A percentile compares a stretch with the other conserved stretches of the same genome.
Evolutionary conservation across 2,797 vertebrate genomes (phyloP).

Genomic region (Enteromius afrohamiltoni): DNA sequence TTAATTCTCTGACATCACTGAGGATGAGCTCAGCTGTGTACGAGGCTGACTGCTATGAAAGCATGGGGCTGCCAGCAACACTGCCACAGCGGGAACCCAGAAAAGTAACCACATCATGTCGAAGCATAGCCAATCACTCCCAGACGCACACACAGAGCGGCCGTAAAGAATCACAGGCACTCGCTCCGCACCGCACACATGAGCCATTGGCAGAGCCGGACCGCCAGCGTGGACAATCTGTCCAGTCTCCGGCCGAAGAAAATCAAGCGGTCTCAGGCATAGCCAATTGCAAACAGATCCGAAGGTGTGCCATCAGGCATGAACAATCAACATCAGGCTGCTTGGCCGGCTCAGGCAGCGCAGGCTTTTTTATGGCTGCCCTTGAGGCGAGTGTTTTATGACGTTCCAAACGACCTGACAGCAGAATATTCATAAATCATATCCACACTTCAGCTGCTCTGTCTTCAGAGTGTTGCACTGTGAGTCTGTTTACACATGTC

Average conservation of each 20-base stretch:
- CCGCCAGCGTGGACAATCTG: slow-evolving; percentile 48
- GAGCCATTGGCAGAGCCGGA: slow-evolving; percentile 51
- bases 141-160: slow-evolving; percentile 41
- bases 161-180: slow-evolving; percentile 45
- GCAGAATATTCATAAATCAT: slow-evolving; percentile 44
- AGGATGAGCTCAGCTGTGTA: slow-evolving; percentile 58
- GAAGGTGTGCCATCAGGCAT: slow-evolving; percentile 49
- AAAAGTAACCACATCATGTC: slow-evolving; percentile 73
- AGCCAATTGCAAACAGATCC: slow-evolving; percentile 57
- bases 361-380: slow-evolving; percentile 3
- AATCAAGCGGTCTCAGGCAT: slow-evolving; percentile 43
- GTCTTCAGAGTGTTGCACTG: neutral
- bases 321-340: slow-evolving; percentile 52
- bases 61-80: slow-evolving; percentile 56
- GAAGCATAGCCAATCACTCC: slow-evolving; percentile 65
- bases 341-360: neutral
- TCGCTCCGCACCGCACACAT: slow-evolving; percentile 38
- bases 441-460: slow-evolving; percentile 40
- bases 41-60: slow-evolving; percentile 55
- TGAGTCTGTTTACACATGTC: slow-evolving; percentile 8
- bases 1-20: slow-evolving; percentile 50
- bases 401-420: slow-evolving; percentile 27
- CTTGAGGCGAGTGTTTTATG: slow-evolving; percentile 37
- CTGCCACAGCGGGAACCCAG: slow-evolving; percentile 66
- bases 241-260: slow-evolving; percentile 26